Conservation (phyloP, 2,797 vertebrate species). For the Vireo griseus region DNA sequence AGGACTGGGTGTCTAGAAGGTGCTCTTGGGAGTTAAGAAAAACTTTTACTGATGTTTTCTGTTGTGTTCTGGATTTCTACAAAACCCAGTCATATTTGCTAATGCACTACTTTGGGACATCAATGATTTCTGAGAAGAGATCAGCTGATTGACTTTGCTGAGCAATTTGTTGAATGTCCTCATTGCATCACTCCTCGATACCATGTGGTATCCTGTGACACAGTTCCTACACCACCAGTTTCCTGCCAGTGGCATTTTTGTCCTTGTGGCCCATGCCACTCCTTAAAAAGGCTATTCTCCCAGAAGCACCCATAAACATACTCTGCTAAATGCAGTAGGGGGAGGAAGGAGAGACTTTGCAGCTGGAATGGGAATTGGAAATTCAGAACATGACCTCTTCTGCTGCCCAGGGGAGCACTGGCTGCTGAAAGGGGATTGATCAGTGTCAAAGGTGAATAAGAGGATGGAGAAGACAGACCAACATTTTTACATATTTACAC, state of each 20-base stretch:
- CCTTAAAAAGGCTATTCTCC: not conserved
- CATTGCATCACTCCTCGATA: rapidly evolving
- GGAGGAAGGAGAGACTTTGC: not conserved
- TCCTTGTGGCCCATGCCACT: not conserved
- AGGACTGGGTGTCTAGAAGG: not conserved
- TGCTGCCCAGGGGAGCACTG: not conserved
- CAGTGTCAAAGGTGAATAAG: not conserved
- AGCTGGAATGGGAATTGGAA: not conserved
- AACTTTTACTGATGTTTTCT: not conserved
- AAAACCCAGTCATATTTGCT: not conserved
- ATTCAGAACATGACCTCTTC: not conserved
- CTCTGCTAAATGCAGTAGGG: not conserved
- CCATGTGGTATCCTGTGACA: not conserved
- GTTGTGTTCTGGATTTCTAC: not conserved
- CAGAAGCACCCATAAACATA: not conserved
- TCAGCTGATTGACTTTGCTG: not conserved
- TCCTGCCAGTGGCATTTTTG: not conserved
- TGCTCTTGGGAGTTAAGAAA: not conserved
- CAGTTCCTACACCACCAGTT: not conserved
- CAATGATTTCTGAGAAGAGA: not conserved
- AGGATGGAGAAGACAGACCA: not conserved
- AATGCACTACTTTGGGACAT: not conserved
- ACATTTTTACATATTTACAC: not conserved
- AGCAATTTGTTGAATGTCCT: not conserved
- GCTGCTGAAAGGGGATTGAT: not conserved